phyloP scores from a whole-genome alignment of 2,888 invertebrate genomes.

The Hypomecis atomaria region DNA sequence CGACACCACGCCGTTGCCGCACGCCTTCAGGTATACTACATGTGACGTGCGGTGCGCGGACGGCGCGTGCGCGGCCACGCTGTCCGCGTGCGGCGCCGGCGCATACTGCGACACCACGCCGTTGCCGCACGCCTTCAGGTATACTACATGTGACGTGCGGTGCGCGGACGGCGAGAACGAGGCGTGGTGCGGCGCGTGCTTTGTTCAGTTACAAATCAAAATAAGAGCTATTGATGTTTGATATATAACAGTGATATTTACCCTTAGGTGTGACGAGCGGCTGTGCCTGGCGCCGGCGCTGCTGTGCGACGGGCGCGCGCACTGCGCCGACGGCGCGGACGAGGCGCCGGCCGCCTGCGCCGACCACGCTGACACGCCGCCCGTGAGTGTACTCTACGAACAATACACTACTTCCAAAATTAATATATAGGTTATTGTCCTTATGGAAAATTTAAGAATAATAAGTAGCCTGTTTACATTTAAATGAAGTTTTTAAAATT shows the following conservation, averaged over 20 bases:
- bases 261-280: conserved; percentile 85
- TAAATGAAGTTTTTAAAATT: no score
- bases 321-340: conserved; percentile 93
- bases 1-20: conserved; percentile 68
- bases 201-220: no score
- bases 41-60: conserved; percentile 54
- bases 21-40: conserved; percentile 63
- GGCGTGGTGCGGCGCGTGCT: no score
- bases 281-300: conserved; percentile 88
- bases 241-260: no score
- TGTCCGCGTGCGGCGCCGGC: conserved; percentile 85
- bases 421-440: no score
- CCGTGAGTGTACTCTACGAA: conserved; percentile 55
- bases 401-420: neutral
- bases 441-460: no score
- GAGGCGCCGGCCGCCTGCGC: conserved; percentile 88
- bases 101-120: conserved; percentile 70
- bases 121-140: conserved; percentile 73
- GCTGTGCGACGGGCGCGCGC: conserved; percentile 90
- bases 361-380: conserved; percentile 56
- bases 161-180: conserved; percentile 45
- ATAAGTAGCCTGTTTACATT: no score
- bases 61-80: conserved; percentile 87
- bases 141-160: no score
- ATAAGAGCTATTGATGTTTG: no score